Percentiles rank a stretch among this genome's conserved stretches.
These are phyloP conservation scores for Drosophila hydei DNA, from an alignment of 1,140 invertebrate genomes.

Conservation along the genomic window DNA sequence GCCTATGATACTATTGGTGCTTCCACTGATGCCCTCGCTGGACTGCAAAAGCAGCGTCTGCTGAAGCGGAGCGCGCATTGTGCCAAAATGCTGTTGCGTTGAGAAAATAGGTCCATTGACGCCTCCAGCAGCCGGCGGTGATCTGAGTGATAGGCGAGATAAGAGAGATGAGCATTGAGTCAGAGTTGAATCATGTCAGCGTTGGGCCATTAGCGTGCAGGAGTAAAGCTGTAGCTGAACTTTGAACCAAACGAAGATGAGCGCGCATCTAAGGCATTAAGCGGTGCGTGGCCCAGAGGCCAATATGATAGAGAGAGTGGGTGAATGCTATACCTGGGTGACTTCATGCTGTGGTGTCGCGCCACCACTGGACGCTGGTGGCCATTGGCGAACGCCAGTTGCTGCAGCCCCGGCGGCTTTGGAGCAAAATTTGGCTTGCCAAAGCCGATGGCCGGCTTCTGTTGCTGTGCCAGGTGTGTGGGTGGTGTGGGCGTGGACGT, in stretches of 20 bases:
- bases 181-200: neutral
- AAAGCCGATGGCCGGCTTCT: constrained; percentile 73
- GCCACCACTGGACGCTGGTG: constrained; percentile 76
- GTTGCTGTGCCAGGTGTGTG: constrained; percentile 19
- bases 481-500: constrained; percentile 30
- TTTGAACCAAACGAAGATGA: constrained; percentile 13
- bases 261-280: constrained; percentile 15
- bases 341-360: constrained; percentile 84
- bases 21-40: constrained; percentile 59
- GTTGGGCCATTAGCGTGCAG: neutral
- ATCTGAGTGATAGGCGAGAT: constrained; percentile 45
- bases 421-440: constrained; percentile 83
- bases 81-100: constrained; percentile 79
- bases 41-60: constrained; percentile 54
- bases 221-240: constrained; percentile 8
- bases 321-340: constrained; percentile 78
- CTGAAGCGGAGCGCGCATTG: constrained; percentile 71
- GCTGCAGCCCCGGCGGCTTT: constrained; percentile 80
- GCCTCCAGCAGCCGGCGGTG: constrained; percentile 67
- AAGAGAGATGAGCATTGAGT: neutral
- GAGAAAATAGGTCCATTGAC: constrained; percentile 73
- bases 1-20: constrained; percentile 60
- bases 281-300: constrained; percentile 1
- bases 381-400: constrained; percentile 73
- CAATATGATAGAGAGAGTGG: constrained; percentile 8